Percentiles rank a stretch among this genome's conserved stretches.
phyloP scores from a whole-genome alignment of 64 coral and sea anemone species.

The Catalaphyllia jardinei region DNA sequence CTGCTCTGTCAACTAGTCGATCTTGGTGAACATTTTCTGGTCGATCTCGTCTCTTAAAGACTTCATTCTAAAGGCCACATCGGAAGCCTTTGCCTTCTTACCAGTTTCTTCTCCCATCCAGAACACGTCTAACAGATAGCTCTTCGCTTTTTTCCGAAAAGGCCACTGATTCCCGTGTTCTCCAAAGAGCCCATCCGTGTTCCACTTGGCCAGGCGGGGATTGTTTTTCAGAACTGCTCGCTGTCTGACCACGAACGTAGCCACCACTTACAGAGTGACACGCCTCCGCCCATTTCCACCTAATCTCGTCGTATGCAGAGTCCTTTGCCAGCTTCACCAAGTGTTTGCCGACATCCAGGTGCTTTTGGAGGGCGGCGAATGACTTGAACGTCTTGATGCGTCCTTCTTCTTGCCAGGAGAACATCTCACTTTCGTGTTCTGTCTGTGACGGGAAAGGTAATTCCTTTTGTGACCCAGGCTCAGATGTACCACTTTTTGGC shows the following conservation, averaged over 20 bases:
- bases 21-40: too few relatives aligned
- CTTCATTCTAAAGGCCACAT: slow-evolving; percentile 42
- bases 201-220: background rate
- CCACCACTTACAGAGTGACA: slow-evolving; percentile 23
- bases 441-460: too few relatives aligned
- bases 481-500: too few relatives aligned
- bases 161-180: slow-evolving; percentile 7
- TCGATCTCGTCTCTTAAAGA: background rate
- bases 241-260: background rate
- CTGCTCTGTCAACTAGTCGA: too few relatives aligned
- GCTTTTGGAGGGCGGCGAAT: slow-evolving; percentile 12
- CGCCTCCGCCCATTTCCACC: slow-evolving; percentile 37
- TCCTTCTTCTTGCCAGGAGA: too few relatives aligned
- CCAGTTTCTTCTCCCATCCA: slow-evolving; percentile 53
- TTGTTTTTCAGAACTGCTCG: background rate
- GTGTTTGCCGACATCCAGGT: slow-evolving; percentile 55
- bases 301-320: slow-evolving; percentile 43
- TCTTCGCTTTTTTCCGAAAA: slow-evolving; percentile 46
- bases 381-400: background rate
- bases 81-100: slow-evolving; percentile 50
- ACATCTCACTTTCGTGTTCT: too few relatives aligned
- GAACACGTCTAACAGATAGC: slow-evolving; percentile 47
- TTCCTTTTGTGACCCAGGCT: too few relatives aligned
- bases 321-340: slow-evolving; percentile 11
- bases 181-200: slow-evolving; percentile 30